Evolutionary conservation across 2,888 invertebrate genomes (phyloP).

Genomic region (Phyllotreta striolata): DNA sequence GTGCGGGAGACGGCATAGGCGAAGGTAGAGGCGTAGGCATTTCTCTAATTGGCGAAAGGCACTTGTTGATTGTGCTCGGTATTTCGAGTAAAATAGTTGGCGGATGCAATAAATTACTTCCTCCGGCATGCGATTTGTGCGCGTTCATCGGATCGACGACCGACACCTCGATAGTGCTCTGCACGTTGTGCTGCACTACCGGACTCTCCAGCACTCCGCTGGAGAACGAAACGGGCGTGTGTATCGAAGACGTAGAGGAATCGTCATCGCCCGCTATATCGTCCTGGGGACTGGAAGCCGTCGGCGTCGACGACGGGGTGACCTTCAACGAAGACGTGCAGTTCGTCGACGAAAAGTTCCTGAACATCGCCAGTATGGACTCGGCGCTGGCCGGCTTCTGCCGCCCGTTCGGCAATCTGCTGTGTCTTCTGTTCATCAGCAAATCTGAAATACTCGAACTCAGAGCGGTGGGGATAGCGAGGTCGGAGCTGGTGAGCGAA

Average conservation of each 20-base stretch:
- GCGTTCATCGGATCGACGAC: slow-evolving; percentile 75
- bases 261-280: slow-evolving; percentile 74
- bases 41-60: slow-evolving; percentile 81
- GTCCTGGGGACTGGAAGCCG: slow-evolving; percentile 78
- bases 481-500: slow-evolving; percentile 77
- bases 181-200: slow-evolving; percentile 52
- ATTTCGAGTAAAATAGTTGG: slow-evolving; percentile 81
- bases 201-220: slow-evolving; percentile 72
- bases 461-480: slow-evolving; percentile 69
- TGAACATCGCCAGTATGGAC: slow-evolving; percentile 80
- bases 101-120: slow-evolving; percentile 73
- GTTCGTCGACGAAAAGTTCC: slow-evolving; percentile 74
- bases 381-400: slow-evolving; percentile 80
- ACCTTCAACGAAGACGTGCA: slow-evolving; percentile 70
- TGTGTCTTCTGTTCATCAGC: slow-evolving; percentile 48
- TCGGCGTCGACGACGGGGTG: slow-evolving; percentile 76
- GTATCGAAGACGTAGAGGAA: slow-evolving; percentile 73
- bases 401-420: slow-evolving; percentile 57
- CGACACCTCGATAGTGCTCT: slow-evolving; percentile 64
- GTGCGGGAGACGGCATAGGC: slow-evolving; percentile 74
- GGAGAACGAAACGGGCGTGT: slow-evolving; percentile 68
- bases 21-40: slow-evolving; percentile 80
- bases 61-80: slow-evolving; percentile 76
- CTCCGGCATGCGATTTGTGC: slow-evolving; percentile 66
- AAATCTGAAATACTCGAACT: slow-evolving; percentile 65